phyloP scores from a whole-genome alignment of 2,113 vertebrate species.

The Thermophis baileyi region DNA sequence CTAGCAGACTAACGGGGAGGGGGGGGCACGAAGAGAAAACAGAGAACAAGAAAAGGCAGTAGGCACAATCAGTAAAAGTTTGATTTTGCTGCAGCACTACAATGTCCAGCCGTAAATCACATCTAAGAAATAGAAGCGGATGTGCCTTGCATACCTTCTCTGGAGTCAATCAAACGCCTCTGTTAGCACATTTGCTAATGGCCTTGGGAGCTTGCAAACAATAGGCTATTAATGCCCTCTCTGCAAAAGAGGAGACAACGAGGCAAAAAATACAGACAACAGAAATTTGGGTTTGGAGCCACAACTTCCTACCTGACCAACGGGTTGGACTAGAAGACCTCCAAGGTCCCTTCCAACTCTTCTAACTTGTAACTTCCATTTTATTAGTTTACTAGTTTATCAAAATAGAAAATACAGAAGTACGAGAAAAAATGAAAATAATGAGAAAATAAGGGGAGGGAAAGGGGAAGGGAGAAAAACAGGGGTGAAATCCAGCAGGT shows the following conservation, averaged over 20 bases:
- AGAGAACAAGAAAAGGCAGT: neutral
- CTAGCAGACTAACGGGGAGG: neutral
- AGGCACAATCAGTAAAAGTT: neutral
- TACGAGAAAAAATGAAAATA: too few species aligned
- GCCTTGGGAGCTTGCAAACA: too few species aligned
- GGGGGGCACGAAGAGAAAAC: neutral
- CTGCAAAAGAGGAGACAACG: neutral
- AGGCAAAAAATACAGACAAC: neutral
- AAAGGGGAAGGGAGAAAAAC: too few species aligned
- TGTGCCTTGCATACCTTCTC: neutral
- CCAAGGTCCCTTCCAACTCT: too few species aligned
- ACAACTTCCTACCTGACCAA: neutral
- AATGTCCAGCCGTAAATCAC: conserved; percentile 3
- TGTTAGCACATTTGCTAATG: neutral
- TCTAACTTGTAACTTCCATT: too few species aligned
- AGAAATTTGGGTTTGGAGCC: neutral
- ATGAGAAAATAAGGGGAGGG: too few species aligned
- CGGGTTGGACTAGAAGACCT: too few species aligned
- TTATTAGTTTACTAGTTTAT: too few species aligned
- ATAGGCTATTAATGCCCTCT: neutral
- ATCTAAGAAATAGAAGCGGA: neutral
- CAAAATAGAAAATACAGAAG: too few species aligned
- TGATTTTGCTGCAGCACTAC: neutral
- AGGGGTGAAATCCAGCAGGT: too few species aligned
- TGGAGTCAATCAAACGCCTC: neutral